Evolutionary conservation across 2,797 vertebrate genomes (phyloP).

Genomic region (Gambusia yucatana): DNA sequence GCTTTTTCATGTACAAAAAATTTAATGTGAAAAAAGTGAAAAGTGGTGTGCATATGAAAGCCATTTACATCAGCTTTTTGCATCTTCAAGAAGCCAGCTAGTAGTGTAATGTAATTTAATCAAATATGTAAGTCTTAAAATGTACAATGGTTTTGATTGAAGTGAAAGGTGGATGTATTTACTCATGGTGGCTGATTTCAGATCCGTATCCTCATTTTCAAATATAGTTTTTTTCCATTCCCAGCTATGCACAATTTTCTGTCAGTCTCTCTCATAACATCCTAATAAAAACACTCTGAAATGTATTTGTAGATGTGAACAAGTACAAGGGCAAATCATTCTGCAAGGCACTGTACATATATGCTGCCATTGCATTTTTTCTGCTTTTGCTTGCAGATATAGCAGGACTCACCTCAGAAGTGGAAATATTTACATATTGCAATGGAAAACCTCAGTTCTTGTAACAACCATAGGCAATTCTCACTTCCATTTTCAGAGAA

Average conservation of each 20-base stretch:
- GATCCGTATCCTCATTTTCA: not conserved
- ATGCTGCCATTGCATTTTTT: not conserved
- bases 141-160: not conserved
- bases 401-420: constrained; percentile 14
- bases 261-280: not conserved
- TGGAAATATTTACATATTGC: constrained; percentile 32
- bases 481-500: constrained; percentile 48
- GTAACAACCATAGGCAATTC: constrained; percentile 15
- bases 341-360: not conserved
- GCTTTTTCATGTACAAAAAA: not conserved
- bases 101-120: not conserved
- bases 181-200: not conserved
- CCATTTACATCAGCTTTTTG: too few relatives aligned
- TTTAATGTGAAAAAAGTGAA: not conserved
- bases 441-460: constrained; percentile 26
- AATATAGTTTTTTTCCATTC: not conserved
- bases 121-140: not conserved
- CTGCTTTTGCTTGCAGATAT: not conserved
- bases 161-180: not conserved
- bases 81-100: not conserved
- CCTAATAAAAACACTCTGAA: not conserved
- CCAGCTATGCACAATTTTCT: not conserved
- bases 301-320: not conserved
- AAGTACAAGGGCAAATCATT: not conserved
- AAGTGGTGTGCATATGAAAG: not conserved